Conservation (phyloP, 2,797 vertebrate species). For the Brotula barbata region DNA sequence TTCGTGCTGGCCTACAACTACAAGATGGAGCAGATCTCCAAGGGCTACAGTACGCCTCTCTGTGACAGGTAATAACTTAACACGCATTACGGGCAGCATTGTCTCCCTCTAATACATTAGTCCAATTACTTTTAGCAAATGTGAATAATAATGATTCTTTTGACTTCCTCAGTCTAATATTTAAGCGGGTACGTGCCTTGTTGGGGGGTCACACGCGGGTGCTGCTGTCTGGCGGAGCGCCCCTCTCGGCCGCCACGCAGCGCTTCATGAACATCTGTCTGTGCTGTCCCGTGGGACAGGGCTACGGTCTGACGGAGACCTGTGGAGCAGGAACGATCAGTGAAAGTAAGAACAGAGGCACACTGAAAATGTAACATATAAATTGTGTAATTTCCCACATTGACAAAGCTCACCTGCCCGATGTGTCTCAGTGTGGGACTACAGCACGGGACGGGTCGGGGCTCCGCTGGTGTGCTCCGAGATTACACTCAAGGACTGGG, state of each 20-base stretch:
- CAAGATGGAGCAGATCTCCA: conserved; percentile 97
- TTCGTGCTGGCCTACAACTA: conserved; percentile 98
- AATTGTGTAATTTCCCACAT: not conserved
- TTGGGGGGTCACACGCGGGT: conserved; percentile 90
- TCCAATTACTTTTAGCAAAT: too few species aligned
- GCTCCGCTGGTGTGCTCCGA: conserved; percentile 95
- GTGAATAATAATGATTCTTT: conserved; percentile 19
- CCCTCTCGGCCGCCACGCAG: conserved; percentile 92
- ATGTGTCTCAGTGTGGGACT: conserved; percentile 87
- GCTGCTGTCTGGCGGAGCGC: conserved; percentile 92
- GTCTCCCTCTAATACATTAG: too few species aligned
- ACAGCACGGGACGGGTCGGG: conserved; percentile 93
- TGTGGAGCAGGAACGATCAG: conserved; percentile 93
- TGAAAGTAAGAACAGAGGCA: conserved; percentile 86
- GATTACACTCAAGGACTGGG: conserved; percentile 92
- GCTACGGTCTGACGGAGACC: conserved; percentile 97
- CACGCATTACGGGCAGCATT: too few species aligned
- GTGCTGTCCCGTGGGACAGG: conserved; percentile 96
- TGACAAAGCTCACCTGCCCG: not conserved
- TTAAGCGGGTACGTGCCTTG: conserved; percentile 88
- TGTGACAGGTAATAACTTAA: conserved; percentile 95
- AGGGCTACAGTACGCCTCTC: conserved; percentile 88
- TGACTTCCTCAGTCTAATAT: conserved; percentile 81
- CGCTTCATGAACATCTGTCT: conserved; percentile 99
- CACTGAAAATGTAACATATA: too few species aligned